phyloP scores from a whole-genome alignment of 2,888 invertebrate genomes.

The Coleophora deauratella region DNA sequence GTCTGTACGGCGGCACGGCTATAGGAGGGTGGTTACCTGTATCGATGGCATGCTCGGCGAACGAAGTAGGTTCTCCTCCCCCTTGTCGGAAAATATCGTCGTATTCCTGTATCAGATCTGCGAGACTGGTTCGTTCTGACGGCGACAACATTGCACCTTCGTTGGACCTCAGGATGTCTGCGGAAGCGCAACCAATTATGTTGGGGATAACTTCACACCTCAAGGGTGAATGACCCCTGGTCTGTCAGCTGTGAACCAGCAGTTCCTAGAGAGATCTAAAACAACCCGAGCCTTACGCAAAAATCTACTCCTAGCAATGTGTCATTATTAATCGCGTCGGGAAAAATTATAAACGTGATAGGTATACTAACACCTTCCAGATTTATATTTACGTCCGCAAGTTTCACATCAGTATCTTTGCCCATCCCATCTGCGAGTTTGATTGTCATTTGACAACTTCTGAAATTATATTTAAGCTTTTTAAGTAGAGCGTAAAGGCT shows the following conservation, averaged over 20 bases:
- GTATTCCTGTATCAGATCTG: conserved; percentile 3
- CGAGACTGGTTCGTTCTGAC: not conserved
- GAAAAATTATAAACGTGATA: conserved; percentile 2
- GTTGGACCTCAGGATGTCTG: conserved; percentile 1
- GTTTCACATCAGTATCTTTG: not conserved
- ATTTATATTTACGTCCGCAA: not conserved
- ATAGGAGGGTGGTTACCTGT: conserved; percentile 22
- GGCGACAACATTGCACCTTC: conserved; percentile 6
- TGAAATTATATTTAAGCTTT: not conserved
- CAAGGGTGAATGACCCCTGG: not conserved
- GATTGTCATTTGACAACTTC: not conserved
- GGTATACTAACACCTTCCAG: not conserved
- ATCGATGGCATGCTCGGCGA: conserved; percentile 11
- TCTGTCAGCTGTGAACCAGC: not conserved
- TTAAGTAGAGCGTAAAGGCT: conserved; percentile 5
- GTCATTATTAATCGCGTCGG: conserved; percentile 5
- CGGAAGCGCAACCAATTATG: conserved; percentile 1
- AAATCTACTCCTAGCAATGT: conserved; percentile 8
- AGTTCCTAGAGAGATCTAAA: not conserved
- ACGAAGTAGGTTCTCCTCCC: not conserved
- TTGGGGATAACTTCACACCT: not conserved
- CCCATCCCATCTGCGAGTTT: not conserved
- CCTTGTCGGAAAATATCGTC: conserved; percentile 1
- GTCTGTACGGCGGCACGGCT: conserved; percentile 26
- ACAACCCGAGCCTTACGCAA: not conserved